A percentile compares a stretch with the other conserved stretches of the same genome.
Evolutionary conservation across 2,113 vertebrate genomes (phyloP).

Genomic region (Oophaga pumilio): DNA sequence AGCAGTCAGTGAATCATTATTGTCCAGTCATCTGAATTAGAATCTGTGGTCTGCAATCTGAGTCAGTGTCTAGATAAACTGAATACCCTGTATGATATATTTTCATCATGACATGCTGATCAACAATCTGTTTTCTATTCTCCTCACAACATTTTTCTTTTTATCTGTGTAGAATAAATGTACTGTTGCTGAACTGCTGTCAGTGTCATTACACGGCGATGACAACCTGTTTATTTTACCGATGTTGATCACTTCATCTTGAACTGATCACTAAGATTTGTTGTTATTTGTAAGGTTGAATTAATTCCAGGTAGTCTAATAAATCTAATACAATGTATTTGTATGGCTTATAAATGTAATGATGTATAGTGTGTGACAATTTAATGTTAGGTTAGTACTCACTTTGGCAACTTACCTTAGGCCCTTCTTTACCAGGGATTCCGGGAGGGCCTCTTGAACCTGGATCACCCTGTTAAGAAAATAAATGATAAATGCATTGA

Average conservation of each 20-base stretch:
- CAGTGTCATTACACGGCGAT: background rate
- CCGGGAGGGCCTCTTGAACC: conserved; percentile 88
- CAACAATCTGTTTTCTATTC: conserved; percentile 33
- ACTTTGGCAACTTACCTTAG: conserved; percentile 80
- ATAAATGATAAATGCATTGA: background rate
- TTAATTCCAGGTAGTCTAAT: background rate
- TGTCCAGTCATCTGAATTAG: conserved; percentile 4
- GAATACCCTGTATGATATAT: conserved; percentile 5
- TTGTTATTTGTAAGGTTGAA: background rate
- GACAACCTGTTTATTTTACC: conserved; percentile 3
- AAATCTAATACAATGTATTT: background rate
- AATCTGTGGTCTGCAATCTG: conserved; percentile 20
- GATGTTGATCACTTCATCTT: conserved; percentile 14
- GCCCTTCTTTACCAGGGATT: conserved; percentile 92
- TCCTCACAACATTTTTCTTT: conserved; percentile 30
- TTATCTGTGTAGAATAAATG: conserved; percentile 33
- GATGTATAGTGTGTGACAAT: conserved; percentile 5
- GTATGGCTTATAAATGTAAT: background rate
- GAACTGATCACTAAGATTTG: background rate
- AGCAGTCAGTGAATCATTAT: conserved; percentile 18
- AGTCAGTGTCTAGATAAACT: background rate
- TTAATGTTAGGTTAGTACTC: conserved; percentile 19
- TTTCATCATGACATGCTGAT: conserved; percentile 18
- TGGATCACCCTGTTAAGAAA: conserved; percentile 78
- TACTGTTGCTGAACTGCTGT: conserved; percentile 5